Percentiles rank a stretch among this genome's conserved stretches.
phyloP scores from a whole-genome alignment of 2,888 invertebrate species.

The Synanthedon vespiformis region DNA sequence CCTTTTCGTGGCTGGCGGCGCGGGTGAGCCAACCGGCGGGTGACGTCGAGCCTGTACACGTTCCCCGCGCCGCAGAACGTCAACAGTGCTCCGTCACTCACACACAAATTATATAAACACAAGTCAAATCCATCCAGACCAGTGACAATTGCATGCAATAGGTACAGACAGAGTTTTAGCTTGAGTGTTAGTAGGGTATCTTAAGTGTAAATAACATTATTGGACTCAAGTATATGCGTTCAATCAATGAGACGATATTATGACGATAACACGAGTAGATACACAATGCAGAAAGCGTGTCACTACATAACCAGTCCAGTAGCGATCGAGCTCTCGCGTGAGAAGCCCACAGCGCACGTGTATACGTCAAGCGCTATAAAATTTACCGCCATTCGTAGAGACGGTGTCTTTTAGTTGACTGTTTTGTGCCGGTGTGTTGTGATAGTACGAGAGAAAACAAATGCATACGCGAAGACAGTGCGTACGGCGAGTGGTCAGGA shows the following conservation, averaged over 20 bases:
- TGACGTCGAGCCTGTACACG: slow-evolving; percentile 54
- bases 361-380: neutral
- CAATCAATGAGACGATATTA: slow-evolving; percentile 34
- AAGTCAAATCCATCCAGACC: slow-evolving; percentile 21
- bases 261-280: slow-evolving; percentile 45
- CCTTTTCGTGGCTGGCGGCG: slow-evolving; percentile 58
- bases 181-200: neutral
- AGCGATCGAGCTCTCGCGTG: slow-evolving; percentile 48
- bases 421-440: slow-evolving; percentile 17
- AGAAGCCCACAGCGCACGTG: slow-evolving; percentile 30
- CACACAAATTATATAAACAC: slow-evolving; percentile 38
- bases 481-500: slow-evolving; percentile 36
- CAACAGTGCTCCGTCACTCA: slow-evolving; percentile 59
- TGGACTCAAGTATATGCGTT: slow-evolving; percentile 8
- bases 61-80: slow-evolving; percentile 63
- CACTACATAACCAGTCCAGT: slow-evolving; percentile 40
- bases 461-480: slow-evolving; percentile 37
- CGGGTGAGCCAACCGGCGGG: slow-evolving; percentile 58
- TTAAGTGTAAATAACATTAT: neutral
- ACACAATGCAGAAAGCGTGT: slow-evolving; percentile 34
- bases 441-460: slow-evolving; percentile 29
- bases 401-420: slow-evolving; percentile 1
- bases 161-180: neutral
- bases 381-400: neutral
- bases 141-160: slow-evolving; percentile 16